These are phyloP conservation scores for Leptopilina clavipes DNA, from an alignment of 1,140 invertebrate species.

Conservation along the genomic window DNA sequence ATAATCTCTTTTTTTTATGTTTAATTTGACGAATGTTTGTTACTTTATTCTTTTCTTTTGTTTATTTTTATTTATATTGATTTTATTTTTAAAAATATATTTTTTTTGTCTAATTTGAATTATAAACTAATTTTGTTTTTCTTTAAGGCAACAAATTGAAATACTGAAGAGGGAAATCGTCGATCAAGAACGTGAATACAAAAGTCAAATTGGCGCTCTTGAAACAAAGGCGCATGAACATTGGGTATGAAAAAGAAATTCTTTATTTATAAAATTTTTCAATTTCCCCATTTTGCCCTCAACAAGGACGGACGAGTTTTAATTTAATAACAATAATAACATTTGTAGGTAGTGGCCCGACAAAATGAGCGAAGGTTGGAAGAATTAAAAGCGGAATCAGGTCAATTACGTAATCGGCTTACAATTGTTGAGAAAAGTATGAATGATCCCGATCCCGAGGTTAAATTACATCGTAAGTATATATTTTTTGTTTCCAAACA, in stretches of 20 bases:
- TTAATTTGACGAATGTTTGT: no score
- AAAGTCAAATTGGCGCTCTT: conserved; percentile 82
- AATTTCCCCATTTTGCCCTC: not conserved
- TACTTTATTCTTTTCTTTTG: no score
- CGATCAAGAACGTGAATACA: conserved; percentile 86
- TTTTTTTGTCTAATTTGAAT: no score
- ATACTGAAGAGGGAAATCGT: conserved; percentile 85
- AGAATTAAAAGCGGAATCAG: conserved; percentile 84
- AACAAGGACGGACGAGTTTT: not conserved
- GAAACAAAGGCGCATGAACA: conserved; percentile 87
- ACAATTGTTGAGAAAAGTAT: conserved; percentile 78
- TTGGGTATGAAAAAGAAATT: conserved; percentile 75
- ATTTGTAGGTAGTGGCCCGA: conserved; percentile 78
- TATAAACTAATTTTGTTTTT: not conserved
- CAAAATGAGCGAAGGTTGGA: conserved; percentile 85
- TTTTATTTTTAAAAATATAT: no score
- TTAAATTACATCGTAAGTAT: conserved; percentile 73
- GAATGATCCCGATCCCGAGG: conserved; percentile 67
- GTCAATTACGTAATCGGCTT: conserved; percentile 82
- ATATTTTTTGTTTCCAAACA: conserved; percentile 7
- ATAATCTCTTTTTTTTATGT: no score
- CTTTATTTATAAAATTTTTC: not conserved
- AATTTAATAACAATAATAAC: not conserved
- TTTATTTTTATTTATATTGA: no score
- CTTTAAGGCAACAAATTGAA: conserved; percentile 81